phyloP scores from a whole-genome alignment of 2,113 vertebrate genomes.

The Beaufortia kweichowensis region DNA sequence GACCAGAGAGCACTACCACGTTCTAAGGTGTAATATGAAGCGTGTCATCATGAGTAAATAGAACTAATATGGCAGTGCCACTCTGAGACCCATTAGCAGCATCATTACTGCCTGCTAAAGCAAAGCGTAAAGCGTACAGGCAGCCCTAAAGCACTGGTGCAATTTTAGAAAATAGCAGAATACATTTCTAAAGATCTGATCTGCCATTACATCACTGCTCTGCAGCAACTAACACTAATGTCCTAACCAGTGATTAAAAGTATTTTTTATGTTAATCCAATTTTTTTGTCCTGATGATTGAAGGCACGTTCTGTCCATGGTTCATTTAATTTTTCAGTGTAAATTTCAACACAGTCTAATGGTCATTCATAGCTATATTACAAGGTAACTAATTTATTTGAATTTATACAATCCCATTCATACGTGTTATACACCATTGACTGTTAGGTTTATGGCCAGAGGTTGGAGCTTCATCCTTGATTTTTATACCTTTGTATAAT shows the following conservation, averaged over 20 bases:
- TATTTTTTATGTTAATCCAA: too few species aligned
- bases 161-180: slow-evolving; percentile 10
- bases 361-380: too few species aligned
- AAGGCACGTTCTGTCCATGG: too few species aligned
- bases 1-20: neutral
- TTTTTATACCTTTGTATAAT: too few species aligned
- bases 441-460: too few species aligned
- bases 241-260: neutral
- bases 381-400: too few species aligned
- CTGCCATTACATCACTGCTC: neutral
- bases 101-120: slow-evolving; percentile 15
- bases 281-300: too few species aligned
- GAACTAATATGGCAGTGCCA: neutral
- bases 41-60: neutral
- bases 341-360: too few species aligned
- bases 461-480: too few species aligned
- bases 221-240: slow-evolving; percentile 1
- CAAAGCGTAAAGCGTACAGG: neutral
- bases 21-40: neutral
- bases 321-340: too few species aligned
- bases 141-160: neutral
- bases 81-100: slow-evolving; percentile 14
- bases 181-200: neutral
- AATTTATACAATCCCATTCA: too few species aligned
- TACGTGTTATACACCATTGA: too few species aligned